Base-by-base conservation (phyloP, 2,113 vertebrate species). In the Ia io region DNA sequence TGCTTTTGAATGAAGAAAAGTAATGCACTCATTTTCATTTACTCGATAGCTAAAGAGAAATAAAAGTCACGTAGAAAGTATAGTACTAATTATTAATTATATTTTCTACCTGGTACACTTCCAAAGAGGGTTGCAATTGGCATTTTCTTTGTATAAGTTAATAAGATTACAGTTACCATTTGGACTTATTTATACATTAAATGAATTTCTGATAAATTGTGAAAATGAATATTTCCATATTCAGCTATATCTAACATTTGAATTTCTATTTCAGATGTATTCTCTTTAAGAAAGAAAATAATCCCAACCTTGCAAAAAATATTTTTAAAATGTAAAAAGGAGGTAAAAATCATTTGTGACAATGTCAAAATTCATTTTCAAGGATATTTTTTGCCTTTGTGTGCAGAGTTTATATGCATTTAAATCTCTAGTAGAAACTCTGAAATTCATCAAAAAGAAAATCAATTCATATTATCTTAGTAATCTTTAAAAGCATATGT, bases 291-390 rank as follows among this genome's bases (percentile, higher is more conserved):
- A 51, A 3, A 76, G 73, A 93, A 96, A 37, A 65, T 92, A 35
- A 76, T 74, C 40, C 30, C 32, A 61, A 71, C 10, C 40, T 25
- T 32, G 59, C 22, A 87, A 84, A 96, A 80, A 78, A 2, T 22
- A n/a, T 32, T 65, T 65, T n/a, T 18, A 53, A 95, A 96, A 65
- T 87, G 9, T 61, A 82, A 90, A 80, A 93, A 49, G 4, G 14
- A 84, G 14, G 14, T 79, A 89, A 96, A 97, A 92, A 90, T 93
- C 35, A 76, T 25, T 91, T 73, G 20, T 91, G 79, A 88, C 47
- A 94, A 59, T 87, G 85, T 96, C 51, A 84, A 49, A 94, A 95
- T 95, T 76, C 7, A 93, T 95, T 95, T 96, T 96, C 67, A 96
- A 95, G 84, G 61, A 88, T 20, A 94, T 92, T 93, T 90, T 90